phyloP scores from a whole-genome alignment of 1,140 invertebrate genomes.

The Meloidogyne floridensis region DNA sequence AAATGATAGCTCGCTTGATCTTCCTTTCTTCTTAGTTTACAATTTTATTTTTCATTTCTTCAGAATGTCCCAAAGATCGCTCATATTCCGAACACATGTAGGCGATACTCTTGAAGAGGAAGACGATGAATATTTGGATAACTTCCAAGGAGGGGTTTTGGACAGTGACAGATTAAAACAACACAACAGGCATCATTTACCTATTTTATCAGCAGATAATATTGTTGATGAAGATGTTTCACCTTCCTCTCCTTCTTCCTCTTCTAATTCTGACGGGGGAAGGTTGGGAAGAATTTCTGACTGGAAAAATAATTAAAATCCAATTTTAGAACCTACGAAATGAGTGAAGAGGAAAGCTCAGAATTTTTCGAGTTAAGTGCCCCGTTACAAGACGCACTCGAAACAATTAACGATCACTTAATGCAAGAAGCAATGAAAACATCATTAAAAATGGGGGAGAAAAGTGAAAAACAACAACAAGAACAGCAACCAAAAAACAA shows the following conservation, averaged over 20 bases:
- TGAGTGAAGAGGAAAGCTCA: slow-evolving; percentile 38
- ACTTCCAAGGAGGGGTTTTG: not conserved
- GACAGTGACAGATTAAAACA: not conserved
- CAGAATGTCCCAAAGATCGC: slow-evolving; percentile 16
- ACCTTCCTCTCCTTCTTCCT: slow-evolving; percentile 14
- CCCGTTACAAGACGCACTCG: slow-evolving; percentile 33
- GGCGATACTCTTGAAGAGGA: slow-evolving; percentile 28
- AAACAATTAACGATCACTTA: slow-evolving; percentile 35
- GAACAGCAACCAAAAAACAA: slow-evolving; percentile 4
- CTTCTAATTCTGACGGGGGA: slow-evolving; percentile 22
- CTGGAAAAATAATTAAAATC: not conserved
- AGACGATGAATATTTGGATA: slow-evolving; percentile 17
- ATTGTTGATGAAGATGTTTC: slow-evolving; percentile 18
- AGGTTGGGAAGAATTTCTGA: not conserved
- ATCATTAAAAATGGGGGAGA: not conserved
- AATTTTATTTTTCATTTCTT: not conserved
- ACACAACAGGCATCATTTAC: not conserved
- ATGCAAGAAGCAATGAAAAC: not conserved
- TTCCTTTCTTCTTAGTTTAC: no score
- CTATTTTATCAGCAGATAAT: not conserved
- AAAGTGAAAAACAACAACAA: not conserved
- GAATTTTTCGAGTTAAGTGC: slow-evolving; percentile 39
- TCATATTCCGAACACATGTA: slow-evolving; percentile 16
- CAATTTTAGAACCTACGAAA: slow-evolving; percentile 35
- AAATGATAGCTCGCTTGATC: no score